Base-by-base conservation (phyloP, 2,797 vertebrate genomes). In the Anniella stebbinsi region DNA sequence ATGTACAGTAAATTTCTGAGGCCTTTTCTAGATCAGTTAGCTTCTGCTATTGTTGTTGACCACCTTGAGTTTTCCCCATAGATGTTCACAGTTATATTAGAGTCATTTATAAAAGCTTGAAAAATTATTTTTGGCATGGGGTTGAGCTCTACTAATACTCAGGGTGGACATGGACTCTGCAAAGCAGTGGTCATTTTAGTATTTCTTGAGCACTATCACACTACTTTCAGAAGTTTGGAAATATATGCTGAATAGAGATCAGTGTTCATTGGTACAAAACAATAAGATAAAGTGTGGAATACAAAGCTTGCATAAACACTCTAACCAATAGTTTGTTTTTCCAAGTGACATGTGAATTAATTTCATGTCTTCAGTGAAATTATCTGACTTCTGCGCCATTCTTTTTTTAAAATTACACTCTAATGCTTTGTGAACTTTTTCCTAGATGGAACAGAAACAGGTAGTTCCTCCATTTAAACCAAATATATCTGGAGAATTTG, bases 381-480 rank as follows among this genome's bases (percentile, higher is more conserved):
- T 85, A 51, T 48, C 21, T 10, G 4, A 33, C 8, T 38, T 51
- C 51, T 86, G 1, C 2, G 17, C 5, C n/a, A 38, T 85, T 77
- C 21, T 75, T 89, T 76, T 28, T 80, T 48, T 69, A 48, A 86
- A 82, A 1, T 0, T 57, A 67, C 11, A 5, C 18, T 78, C 84
- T 66, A 45, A 57, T 92, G 70, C 72, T 93, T 60, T 87, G 4
- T 86, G 45, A 2, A 0, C 97, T 76, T 97, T 87, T 92, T 97
- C 97, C 78, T 97, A 99, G 99, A 98, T 99, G 99, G 98, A 99
- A 95, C 99, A 99, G 95, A 99, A 99, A 92, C 99, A 99, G 96
- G 98, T 99, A 95, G 98, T 99, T 78, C 99, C 99, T 94, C 99
- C 99, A 1, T 99, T 99, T 96, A 99, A 99, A 96, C 99, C 99